These are phyloP conservation scores for Trissolcus basalis DNA, from an alignment of 1,140 invertebrate species.

Conservation along the genomic window DNA sequence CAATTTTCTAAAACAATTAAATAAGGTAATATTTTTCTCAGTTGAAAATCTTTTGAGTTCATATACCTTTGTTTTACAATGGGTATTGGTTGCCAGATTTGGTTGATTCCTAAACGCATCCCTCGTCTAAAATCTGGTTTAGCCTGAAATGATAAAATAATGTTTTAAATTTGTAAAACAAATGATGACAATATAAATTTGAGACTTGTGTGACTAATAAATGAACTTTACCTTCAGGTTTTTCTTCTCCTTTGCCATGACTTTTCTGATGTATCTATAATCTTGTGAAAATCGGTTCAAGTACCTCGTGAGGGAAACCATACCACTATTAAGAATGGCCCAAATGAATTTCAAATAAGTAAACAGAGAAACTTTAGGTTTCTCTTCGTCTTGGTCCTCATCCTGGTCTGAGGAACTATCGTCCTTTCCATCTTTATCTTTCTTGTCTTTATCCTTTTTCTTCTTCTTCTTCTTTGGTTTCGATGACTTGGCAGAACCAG, in stretches of 20 bases:
- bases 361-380: conserved; percentile 64
- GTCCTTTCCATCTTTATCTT: conserved; percentile 24
- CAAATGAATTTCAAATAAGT: conserved; percentile 79
- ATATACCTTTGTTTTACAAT: conserved; percentile 76
- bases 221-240: conserved; percentile 89
- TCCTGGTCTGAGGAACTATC: conserved; percentile 56
- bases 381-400: conserved; percentile 62
- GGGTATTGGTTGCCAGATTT: conserved; percentile 85
- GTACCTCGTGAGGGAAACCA: conserved; percentile 91
- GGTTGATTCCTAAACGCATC: conserved; percentile 80
- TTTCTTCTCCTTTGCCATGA: conserved; percentile 87
- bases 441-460: conserved; percentile 11
- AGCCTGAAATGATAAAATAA: conserved; percentile 78
- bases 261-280: conserved; percentile 93
- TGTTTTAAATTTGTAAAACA: too few species aligned
- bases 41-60: not conserved
- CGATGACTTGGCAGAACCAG: conserved; percentile 53
- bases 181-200: too few species aligned
- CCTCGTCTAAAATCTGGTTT: conserved; percentile 83
- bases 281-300: conserved; percentile 93
- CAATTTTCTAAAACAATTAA: too few species aligned
- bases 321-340: conserved; percentile 86
- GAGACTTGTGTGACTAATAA: too few species aligned
- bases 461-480: conserved; percentile 33
- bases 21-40: too few species aligned